Conservation (phyloP, 2,797 vertebrate species). For the Thaleichthys pacificus region DNA sequence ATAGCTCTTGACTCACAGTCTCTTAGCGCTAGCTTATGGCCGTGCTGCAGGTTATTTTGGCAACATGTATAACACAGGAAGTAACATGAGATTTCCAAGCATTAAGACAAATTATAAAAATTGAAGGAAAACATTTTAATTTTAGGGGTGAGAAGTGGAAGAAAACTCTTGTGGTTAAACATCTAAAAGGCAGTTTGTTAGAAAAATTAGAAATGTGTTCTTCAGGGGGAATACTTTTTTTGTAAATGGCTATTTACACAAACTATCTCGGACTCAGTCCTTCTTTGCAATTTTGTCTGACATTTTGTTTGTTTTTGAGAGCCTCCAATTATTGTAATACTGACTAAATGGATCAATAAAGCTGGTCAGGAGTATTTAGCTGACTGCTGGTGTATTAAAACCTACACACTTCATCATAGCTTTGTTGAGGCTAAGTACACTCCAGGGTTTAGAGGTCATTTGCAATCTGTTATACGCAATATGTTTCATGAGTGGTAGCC, state of each 20-base stretch:
- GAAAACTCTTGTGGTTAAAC: not conserved
- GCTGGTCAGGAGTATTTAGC: not conserved
- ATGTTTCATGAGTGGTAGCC: constrained; percentile 15
- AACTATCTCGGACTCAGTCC: not conserved
- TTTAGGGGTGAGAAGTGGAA: constrained; percentile 9
- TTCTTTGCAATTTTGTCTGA: no score
- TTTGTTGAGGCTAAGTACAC: not conserved
- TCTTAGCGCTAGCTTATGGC: constrained; percentile 28
- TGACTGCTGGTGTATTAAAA: not conserved
- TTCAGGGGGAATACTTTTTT: not conserved
- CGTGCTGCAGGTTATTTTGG: constrained; percentile 18
- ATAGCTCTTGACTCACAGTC: constrained; percentile 30
- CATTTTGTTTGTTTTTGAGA: no score
- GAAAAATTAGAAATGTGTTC: not conserved
- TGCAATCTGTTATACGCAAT: constrained; percentile 12
- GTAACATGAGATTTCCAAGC: constrained; percentile 27
- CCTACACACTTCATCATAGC: not conserved
- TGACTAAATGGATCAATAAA: no score
- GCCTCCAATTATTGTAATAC: no score
- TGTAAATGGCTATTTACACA: not conserved
- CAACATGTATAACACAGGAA: constrained; percentile 24
- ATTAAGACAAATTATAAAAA: constrained; percentile 9
- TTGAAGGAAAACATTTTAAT: constrained; percentile 17
- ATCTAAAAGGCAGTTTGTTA: constrained; percentile 1
- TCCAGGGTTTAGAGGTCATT: not conserved